Percentiles rank a stretch among this genome's conserved stretches.
Evolutionary conservation across 1,140 invertebrate species (phyloP).

Genomic region (Drosophila arawakana): DNA sequence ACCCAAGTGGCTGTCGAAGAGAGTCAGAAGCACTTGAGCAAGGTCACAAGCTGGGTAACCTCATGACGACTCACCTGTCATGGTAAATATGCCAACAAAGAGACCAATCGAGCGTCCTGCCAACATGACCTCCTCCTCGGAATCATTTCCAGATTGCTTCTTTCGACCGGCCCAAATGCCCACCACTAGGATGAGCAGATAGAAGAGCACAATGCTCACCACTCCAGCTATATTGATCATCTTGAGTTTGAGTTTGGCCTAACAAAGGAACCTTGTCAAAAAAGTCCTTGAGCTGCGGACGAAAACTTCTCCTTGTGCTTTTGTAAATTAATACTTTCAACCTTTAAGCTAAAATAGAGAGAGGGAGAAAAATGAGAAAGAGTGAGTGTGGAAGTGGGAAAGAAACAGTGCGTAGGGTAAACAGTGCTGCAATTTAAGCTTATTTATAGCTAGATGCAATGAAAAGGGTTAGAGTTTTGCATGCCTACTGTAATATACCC

Average conservation of each 20-base stretch:
- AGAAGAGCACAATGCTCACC: conserved; percentile 96
- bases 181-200: conserved; percentile 95
- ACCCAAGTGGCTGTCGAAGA: conserved; percentile 95
- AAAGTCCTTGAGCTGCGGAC: conserved; percentile 36
- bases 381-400: conserved; percentile 2
- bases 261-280: not conserved
- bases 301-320: conserved; percentile 28
- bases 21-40: not conserved
- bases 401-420: no score
- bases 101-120: conserved; percentile 97
- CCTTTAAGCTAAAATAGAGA: conserved; percentile 53
- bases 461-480: no score
- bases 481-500: no score
- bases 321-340: conserved; percentile 51
- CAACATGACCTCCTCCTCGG: conserved; percentile 98
- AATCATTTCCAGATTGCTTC: conserved; percentile 93
- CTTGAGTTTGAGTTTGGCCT: conserved; percentile 71
- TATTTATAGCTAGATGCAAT: no score
- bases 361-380: conserved; percentile 24
- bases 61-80: conserved; percentile 90
- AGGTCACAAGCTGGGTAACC: not conserved
- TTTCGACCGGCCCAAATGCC: conserved; percentile 98
- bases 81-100: conserved; percentile 98
- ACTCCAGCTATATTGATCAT: conserved; percentile 97
- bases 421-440: no score